Conservation (phyloP, 2,797 vertebrate genomes). For the Etheostoma nigrum region DNA sequence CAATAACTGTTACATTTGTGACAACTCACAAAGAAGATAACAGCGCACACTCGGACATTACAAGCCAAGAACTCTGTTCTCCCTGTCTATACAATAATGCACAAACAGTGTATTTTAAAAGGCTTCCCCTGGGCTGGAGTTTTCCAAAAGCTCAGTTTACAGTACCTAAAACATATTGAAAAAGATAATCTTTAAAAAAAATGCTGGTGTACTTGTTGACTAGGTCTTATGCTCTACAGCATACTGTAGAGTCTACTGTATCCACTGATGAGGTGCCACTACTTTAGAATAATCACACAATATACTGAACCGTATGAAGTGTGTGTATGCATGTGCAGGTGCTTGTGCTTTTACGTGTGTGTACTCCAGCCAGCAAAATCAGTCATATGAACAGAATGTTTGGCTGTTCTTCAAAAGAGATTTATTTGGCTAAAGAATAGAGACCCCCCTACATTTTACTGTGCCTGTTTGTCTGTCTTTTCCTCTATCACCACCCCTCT, state of each 20-base stretch:
- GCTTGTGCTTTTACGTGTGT: slow-evolving; percentile 21
- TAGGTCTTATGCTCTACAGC: background rate
- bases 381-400: slow-evolving; percentile 57
- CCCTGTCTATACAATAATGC: too few relatives aligned
- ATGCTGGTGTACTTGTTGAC: too few relatives aligned
- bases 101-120: too few relatives aligned
- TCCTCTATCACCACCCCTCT: slow-evolving; percentile 28
- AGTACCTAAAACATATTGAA: too few relatives aligned
- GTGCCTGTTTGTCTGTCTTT: slow-evolving; percentile 38
- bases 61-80: too few relatives aligned
- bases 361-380: slow-evolving; percentile 36
- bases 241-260: slow-evolving; percentile 9
- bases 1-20: too few relatives aligned
- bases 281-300: slow-evolving; percentile 2
- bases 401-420: slow-evolving; percentile 66
- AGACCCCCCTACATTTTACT: slow-evolving; percentile 46
- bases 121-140: too few relatives aligned
- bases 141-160: too few relatives aligned
- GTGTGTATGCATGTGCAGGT: slow-evolving; percentile 11
- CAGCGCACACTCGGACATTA: too few relatives aligned
- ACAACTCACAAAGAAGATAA: too few relatives aligned
- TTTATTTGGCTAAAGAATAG: slow-evolving; percentile 65
- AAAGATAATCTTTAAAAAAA: too few relatives aligned
- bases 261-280: slow-evolving; percentile 33
- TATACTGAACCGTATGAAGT: slow-evolving; percentile 7